These are phyloP conservation scores for Neotoma lepida DNA, from an alignment of 2,113 vertebrate genomes.

Conservation along the genomic window DNA sequence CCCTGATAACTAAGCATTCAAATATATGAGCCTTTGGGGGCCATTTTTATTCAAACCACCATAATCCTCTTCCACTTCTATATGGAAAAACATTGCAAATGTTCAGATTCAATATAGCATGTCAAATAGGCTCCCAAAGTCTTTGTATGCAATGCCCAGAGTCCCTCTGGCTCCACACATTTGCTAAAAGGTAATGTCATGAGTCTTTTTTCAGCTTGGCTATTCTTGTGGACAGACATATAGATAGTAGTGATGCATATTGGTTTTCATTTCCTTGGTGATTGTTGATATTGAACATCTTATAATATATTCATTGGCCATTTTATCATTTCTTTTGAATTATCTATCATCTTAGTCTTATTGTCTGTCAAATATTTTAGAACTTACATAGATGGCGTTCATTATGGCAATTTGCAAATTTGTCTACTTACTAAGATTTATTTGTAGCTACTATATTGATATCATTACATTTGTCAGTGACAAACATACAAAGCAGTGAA, in stretches of 20 bases:
- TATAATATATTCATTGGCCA: not conserved
- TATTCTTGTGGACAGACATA: not conserved
- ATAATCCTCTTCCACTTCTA: not conserved
- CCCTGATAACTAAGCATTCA: not conserved
- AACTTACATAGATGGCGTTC: not conserved
- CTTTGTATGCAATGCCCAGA: not conserved
- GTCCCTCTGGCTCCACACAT: not conserved
- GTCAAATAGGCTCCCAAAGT: not conserved
- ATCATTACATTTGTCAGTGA: not conserved
- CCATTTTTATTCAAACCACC: not conserved
- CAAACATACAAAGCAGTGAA: not conserved
- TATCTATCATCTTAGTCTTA: not conserved
- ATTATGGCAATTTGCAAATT: not conserved
- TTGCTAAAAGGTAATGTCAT: not conserved
- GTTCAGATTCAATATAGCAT: not conserved
- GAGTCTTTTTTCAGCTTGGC: not conserved
- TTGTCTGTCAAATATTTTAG: not conserved
- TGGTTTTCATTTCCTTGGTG: not conserved
- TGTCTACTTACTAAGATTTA: not conserved
- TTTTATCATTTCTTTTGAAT: not conserved
- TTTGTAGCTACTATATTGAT: not conserved
- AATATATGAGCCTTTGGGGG: not conserved
- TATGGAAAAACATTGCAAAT: not conserved
- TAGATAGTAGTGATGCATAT: not conserved
- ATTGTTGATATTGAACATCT: not conserved